Evolutionary conservation across 2,888 invertebrate species (phyloP).

Genomic region (Pachydiplax longipennis): DNA sequence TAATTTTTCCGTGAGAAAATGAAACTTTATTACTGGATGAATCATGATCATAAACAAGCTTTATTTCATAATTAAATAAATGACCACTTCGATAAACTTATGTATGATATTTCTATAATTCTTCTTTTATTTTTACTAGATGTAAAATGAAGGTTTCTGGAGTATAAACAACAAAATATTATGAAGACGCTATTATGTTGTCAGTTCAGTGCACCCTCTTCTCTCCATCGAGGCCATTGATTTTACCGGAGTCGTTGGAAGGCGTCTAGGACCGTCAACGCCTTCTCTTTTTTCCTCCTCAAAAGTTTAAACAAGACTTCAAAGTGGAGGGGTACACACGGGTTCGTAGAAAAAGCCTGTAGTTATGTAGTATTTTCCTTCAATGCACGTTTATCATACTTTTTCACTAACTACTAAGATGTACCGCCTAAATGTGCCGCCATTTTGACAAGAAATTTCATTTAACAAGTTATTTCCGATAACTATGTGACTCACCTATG

Average conservation of each 20-base stretch:
- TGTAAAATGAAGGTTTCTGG: neutral
- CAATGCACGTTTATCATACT: neutral
- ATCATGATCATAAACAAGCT: too few species aligned
- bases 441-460: slow-evolving; percentile 23
- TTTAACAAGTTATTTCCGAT: too few species aligned
- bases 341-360: neutral
- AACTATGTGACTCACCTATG: too few species aligned
- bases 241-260: neutral
- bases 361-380: neutral
- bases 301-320: neutral
- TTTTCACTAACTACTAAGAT: neutral
- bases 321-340: slow-evolving; percentile 39
- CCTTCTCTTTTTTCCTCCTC: neutral
- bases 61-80: too few species aligned
- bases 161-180: slow-evolving; percentile 2
- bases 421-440: neutral
- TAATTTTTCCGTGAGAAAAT: too few species aligned
- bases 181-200: slow-evolving; percentile 48
- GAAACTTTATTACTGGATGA: too few species aligned
- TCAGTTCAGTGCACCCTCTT: neutral
- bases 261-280: neutral
- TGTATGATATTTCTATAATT: too few species aligned
- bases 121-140: too few species aligned
- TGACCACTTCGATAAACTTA: too few species aligned
- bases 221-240: slow-evolving; percentile 29